Base-by-base conservation (phyloP, 2,113 vertebrate species). In the Pseudopipra pipra region DNA sequence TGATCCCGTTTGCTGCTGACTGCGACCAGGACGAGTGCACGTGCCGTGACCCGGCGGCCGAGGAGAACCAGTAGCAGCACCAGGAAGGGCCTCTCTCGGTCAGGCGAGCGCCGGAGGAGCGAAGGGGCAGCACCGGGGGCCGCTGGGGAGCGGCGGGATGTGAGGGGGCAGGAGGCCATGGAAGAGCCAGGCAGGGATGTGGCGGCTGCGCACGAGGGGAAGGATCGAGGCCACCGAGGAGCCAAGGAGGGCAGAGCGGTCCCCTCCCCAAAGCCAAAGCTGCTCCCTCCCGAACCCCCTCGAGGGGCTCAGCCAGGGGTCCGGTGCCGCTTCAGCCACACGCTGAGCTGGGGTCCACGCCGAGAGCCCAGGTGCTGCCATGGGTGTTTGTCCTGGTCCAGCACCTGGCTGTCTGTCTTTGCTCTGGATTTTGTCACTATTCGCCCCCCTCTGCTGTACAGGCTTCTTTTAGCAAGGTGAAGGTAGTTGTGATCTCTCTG, bases 21-120 rank as follows among this genome's bases (percentile, higher is more conserved):
- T 99, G 99, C 65, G 98, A 99, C 93, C 98, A 98, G 93, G 99
- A 99, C 2, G 99, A 99, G 79, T 99, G 99, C 97, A 98, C 98
- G 11, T 99, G 99, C 96, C 99, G 99, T 3, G 99, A 99, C 97
- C 99, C 99, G 1, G 98, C 98, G 11, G 99, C 99, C 0, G 99
- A 99, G 92, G 99, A 99, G 98, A 99, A 99, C 97, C 99, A 97
- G 92, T 97, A 97, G 88, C 10, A 8, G 59, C 85, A 33, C 10
- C 85, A 35, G 3, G 11, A 81, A 70, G 17, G 65, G 71, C 71
- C 76, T 94, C 74, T 94, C 51, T 86, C 5, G 27, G 87, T 71
- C 67, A 76, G 93, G 93, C 72, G 37, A 68, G 81, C 77, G 17
- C 83, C 17, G 25, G 74, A 80, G 85, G 37, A 88, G 81, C 12